A percentile compares a stretch with the other conserved stretches of the same genome.
phyloP scores from a whole-genome alignment of 2,797 vertebrate genomes.

The Parambassis ranga region DNA sequence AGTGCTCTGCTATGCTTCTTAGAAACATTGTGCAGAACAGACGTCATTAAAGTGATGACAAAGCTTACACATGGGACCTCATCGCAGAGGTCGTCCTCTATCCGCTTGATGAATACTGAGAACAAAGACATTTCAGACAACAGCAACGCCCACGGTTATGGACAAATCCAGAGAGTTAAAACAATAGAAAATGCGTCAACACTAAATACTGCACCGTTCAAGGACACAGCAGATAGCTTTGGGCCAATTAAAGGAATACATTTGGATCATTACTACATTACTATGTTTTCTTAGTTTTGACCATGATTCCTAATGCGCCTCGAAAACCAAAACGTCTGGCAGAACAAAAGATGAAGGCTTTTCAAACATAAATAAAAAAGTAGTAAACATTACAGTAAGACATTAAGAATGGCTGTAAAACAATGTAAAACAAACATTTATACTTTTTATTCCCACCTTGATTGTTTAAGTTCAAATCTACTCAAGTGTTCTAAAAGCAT shows the following conservation, averaged over 20 bases:
- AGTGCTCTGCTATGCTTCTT: neutral
- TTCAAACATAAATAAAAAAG: too few species aligned
- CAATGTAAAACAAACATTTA: too few species aligned
- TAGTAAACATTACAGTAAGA: too few species aligned
- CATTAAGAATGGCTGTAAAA: too few species aligned
- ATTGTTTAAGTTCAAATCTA: too few species aligned
- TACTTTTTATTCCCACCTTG: too few species aligned
- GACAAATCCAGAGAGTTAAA: neutral
- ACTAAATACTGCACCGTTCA: neutral
- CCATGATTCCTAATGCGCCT: neutral
- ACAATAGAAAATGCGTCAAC: neutral
- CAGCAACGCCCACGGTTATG: neutral
- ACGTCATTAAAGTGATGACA: constrained; percentile 11
- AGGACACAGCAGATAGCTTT: neutral
- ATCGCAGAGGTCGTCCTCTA: neutral
- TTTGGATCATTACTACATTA: neutral
- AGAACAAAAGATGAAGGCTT: too few species aligned
- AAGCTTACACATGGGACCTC: constrained; percentile 7
- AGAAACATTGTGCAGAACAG: neutral
- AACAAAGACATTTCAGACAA: neutral
- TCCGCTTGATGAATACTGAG: constrained; percentile 12
- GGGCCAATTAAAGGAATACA: neutral
- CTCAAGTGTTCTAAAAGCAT: too few species aligned
- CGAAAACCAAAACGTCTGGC: too few species aligned
- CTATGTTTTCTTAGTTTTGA: neutral